Evolutionary conservation across 2,113 vertebrate genomes (phyloP), one percentile per base, ranked within the genome.

Genomic region (Dromiciops gliroides): DNA sequence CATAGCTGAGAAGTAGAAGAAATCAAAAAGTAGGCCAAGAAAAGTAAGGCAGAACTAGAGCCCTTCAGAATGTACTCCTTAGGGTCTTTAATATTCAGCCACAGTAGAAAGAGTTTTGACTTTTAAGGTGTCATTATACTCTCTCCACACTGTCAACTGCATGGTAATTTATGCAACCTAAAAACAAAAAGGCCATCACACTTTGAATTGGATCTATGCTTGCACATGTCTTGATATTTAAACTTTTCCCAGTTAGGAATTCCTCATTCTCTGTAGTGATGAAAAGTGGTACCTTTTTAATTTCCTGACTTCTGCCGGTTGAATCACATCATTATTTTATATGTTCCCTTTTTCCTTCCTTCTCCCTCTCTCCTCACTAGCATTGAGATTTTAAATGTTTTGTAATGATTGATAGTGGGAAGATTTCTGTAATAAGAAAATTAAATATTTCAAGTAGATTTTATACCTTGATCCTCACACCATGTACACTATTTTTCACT

Each of bases 401-500:
- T 96, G 7, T 93, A 95, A 92, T 11, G 0, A 0, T 95, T 89
- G 47, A 48, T 97, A 92, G 49, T 95, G 23, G 60, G 60, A 97
- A 48, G 52, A 94, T 92, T 96, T 98, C 93, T 94, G 83, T 97
- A 97, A 94, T 94, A 23, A 95, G 91, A 97, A 96, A 98, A 95
- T 96, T 22, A 97, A 97, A 97, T 94, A 26, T 95, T 98, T 92
- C n/a, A 83, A 94, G 95, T 97, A 96, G 95, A 91, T 94, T 97
- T 97, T 98, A 96, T 56, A 51, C 96, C 90, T 96, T 96, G 97
- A 97, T 97, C 97, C 67, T 94, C 97, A 91, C 37, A 52, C 50
- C 97, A 97, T 94, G 83, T 92, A 93, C 31, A 51, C 96, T 91
- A 89, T 53, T 97, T 93, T 98, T 98, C 94, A 96, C 92, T 98